These are phyloP conservation scores for Melanotaenia pygmaea DNA, from an alignment of 2,797 vertebrate species.

Conservation along the genomic window DNA sequence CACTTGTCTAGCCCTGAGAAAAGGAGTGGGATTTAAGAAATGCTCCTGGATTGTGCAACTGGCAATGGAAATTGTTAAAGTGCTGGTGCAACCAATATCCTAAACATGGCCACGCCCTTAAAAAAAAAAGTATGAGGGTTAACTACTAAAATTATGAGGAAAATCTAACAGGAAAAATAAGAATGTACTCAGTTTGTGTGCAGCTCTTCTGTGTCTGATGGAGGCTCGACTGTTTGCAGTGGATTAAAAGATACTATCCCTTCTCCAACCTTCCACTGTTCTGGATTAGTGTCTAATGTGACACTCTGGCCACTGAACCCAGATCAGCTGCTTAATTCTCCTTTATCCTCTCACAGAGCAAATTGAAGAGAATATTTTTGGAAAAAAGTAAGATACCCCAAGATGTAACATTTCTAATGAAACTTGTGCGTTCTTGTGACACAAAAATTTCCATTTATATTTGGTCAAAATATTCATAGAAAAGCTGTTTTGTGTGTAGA, in stretches of 20 bases:
- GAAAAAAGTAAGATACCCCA: constrained; percentile 38
- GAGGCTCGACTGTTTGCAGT: constrained; percentile 39
- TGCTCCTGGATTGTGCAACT: constrained; percentile 24
- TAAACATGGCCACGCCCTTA: neutral
- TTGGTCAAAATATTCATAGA: neutral
- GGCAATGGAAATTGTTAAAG: constrained; percentile 15
- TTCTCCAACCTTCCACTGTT: constrained; percentile 75
- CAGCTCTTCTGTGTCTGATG: constrained; percentile 23
- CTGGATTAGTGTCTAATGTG: constrained; percentile 88
- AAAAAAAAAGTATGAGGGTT: neutral
- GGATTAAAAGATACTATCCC: constrained; percentile 80
- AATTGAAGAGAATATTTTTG: constrained; percentile 77
- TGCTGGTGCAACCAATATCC: constrained; percentile 20
- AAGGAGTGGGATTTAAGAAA: constrained; percentile 37
- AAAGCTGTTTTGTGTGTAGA: neutral
- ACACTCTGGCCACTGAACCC: constrained; percentile 81
- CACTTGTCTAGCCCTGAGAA: constrained; percentile 45
- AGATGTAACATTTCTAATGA: constrained; percentile 57
- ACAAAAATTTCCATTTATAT: neutral
- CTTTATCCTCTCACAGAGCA: constrained; percentile 74
- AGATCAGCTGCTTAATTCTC: constrained; percentile 82
- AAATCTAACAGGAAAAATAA: neutral
- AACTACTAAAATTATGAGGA: neutral
- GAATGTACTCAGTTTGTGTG: constrained; percentile 10
- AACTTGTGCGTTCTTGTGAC: neutral